These are phyloP conservation scores for Sacculina carcini DNA, from an alignment of 2,888 invertebrate species.

Conservation along the genomic window DNA sequence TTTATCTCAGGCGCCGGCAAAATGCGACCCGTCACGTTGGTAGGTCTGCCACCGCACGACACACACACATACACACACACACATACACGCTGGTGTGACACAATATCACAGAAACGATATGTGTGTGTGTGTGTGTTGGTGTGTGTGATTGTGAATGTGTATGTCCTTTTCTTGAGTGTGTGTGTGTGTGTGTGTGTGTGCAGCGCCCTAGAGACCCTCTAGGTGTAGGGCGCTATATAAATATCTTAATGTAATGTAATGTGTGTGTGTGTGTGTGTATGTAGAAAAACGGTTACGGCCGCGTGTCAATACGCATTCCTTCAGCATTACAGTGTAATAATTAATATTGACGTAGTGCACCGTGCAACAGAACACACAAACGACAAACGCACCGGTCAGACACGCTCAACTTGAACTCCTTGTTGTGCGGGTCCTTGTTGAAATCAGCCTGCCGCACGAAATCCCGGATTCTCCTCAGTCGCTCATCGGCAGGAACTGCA, in stretches of 20 bases:
- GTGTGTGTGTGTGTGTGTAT: too few species aligned
- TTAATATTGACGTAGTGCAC: not conserved
- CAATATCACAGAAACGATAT: too few species aligned
- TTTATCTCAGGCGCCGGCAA: constrained; percentile 44
- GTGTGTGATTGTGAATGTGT: too few species aligned
- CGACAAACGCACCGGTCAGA: constrained; percentile 39
- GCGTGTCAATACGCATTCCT: not conserved
- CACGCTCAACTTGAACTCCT: constrained; percentile 57
- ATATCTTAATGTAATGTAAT: too few species aligned
- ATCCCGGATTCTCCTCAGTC: constrained; percentile 52
- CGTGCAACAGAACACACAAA: constrained; percentile 28
- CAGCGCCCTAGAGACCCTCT: too few species aligned
- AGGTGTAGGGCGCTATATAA: too few species aligned
- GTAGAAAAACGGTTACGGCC: too few species aligned
- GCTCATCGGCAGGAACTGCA: constrained; percentile 45
- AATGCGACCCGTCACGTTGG: constrained; percentile 34
- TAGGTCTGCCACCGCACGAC: not conserved
- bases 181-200: too few species aligned
- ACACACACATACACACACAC: not conserved
- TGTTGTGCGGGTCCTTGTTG: constrained; percentile 31
- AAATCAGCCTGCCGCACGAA: constrained; percentile 32
- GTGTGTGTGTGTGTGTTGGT: not conserved
- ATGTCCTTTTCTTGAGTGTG: too few species aligned
- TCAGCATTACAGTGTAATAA: not conserved
- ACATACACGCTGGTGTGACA: not conserved